Base-by-base conservation (phyloP, 1,140 invertebrate genomes). In the Ruditapes philippinarum region DNA sequence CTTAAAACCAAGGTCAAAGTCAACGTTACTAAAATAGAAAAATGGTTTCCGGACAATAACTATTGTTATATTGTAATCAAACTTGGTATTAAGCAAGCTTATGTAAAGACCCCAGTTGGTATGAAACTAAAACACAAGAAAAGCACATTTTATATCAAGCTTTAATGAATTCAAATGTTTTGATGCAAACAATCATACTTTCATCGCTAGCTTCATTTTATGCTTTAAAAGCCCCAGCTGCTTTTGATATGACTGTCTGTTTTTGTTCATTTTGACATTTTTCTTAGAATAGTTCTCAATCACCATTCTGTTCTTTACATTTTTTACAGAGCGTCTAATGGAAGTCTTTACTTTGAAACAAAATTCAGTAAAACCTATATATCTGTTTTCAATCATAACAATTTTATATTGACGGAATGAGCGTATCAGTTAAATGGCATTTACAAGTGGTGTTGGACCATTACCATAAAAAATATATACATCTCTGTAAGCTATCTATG, bases 301-400 rank as follows among this genome's bases (percentile, higher is more conserved):
- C 11, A 54, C 51, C 12, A 76, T 76, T 49, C 73, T 76, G 73
- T 76, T 76, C 73, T 76, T 36, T 38, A 76, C 73, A 76, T 76
- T 76, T 25, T 76, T 38, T 42, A 76, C 73, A 42, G 73, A 9
- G 11, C n/a, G 36, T 28, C 73, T 76, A 31, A 36, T 42, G 36
- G 73, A 76, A 76, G 9, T 76, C 45, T 36, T 38, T 76, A 76
- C 73, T 19, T 76, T 42, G 73, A 76, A 42, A 38, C 73, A 76
- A 76, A 76, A 76, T 76, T 76, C 73, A 42, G 12, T 76, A 36
- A 76, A 76, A 42, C 73, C 42, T 7, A 49, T 17, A 38, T 76
- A 9, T 76, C 73, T 7, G 42, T 76, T 76, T 76, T 76, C 42
- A 49, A 42, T 76, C 73, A 76, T 76, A 7, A 76, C 73, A 76